Conservation (phyloP, 2,113 vertebrate species). For the Sinocyclocheilus maitianheensis region DNA sequence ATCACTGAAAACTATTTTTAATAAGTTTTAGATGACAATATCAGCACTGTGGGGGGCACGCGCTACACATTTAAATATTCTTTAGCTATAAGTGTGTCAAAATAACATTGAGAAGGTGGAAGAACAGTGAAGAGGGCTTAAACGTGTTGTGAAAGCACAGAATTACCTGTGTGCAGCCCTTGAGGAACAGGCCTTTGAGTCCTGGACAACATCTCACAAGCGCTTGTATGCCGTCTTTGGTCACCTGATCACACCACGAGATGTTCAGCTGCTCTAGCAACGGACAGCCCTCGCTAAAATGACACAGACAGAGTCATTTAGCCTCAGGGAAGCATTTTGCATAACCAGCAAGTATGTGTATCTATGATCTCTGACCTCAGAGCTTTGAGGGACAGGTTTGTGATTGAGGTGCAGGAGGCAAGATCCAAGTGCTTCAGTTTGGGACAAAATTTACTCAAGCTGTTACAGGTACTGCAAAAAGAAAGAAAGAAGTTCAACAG, state of each 20-base stretch:
- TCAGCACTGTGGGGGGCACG: too few relatives aligned
- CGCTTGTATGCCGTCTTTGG: conserved; percentile 96
- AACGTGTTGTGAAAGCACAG: neutral
- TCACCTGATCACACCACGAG: conserved; percentile 99
- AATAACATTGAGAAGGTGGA: neutral
- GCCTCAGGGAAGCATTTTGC: neutral
- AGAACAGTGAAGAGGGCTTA: neutral
- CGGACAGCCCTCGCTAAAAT: conserved; percentile 92
- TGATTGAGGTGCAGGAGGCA: conserved; percentile 97
- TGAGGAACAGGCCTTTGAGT: conserved; percentile 91
- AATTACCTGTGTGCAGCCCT: conserved; percentile 95
- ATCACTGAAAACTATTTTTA: too few relatives aligned
- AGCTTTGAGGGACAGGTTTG: conserved; percentile 97
- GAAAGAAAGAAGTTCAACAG: conserved; percentile 42
- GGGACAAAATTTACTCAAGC: conserved; percentile 98
- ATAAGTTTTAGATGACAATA: too few relatives aligned
- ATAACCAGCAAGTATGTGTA: neutral
- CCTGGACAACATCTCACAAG: conserved; percentile 91
- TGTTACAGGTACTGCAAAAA: conserved; percentile 89
- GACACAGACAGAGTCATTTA: conserved; percentile 50
- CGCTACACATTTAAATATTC: too few relatives aligned
- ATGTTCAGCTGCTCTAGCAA: conserved; percentile 96
- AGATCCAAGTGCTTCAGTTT: conserved; percentile 97
- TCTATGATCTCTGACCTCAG: conserved; percentile 80
- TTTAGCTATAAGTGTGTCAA: neutral